Percentiles rank a stretch among this genome's conserved stretches.
Conservation (phyloP, 2,797 vertebrate genomes). For the Neopelma chrysocephalum region DNA sequence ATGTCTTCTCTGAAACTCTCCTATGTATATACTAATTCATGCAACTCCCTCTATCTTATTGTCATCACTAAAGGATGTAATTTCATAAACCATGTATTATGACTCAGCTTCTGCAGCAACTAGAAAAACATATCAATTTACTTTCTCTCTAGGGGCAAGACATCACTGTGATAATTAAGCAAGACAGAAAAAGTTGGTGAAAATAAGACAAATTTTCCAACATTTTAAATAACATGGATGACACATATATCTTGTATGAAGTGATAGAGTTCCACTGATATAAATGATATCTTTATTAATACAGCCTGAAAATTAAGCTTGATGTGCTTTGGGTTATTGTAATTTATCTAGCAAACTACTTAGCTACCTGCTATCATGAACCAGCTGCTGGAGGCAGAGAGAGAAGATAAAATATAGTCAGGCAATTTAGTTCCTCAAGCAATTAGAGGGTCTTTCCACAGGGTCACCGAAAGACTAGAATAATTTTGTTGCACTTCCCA, state of each 20-base stretch:
- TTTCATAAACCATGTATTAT: conserved; percentile 50
- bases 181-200: neutral
- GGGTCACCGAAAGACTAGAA: neutral
- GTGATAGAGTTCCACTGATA: neutral
- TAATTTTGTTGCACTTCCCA: neutral
- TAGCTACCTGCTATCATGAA: neutral
- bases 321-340: neutral
- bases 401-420: neutral
- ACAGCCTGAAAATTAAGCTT: neutral
- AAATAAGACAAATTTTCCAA: conserved; percentile 9
- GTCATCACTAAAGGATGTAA: conserved; percentile 26
- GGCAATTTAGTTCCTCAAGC: neutral
- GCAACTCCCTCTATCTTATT: conserved; percentile 10
- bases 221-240: neutral
- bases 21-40: neutral
- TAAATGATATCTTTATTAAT: neutral
- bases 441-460: neutral
- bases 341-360: neutral
- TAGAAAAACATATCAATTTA: conserved; percentile 35
- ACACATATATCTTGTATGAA: neutral
- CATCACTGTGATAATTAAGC: conserved; percentile 15
- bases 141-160: conserved; percentile 38
- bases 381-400: neutral
- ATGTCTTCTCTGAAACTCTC: conserved; percentile 19
- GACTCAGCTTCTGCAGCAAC: conserved; percentile 52